Evolutionary conservation across 2,113 vertebrate genomes (phyloP).

Genomic region (Hemiscyllium ocellatum): DNA sequence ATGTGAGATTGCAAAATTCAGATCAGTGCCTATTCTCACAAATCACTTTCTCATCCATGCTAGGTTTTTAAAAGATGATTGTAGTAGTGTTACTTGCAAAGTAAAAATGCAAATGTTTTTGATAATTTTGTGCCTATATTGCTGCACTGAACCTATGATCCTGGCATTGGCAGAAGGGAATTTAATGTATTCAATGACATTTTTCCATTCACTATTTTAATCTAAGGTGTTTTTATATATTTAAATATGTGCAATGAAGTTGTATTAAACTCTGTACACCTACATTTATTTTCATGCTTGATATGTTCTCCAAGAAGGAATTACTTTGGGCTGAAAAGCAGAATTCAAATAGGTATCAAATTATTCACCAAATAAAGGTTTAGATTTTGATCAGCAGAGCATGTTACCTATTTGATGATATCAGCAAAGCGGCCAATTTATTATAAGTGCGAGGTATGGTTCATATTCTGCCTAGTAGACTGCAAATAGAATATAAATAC

Average conservation of each 20-base stretch:
- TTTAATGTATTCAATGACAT: background rate
- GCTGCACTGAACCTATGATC: background rate
- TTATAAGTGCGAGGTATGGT: background rate
- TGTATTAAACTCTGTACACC: background rate
- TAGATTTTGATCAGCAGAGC: background rate
- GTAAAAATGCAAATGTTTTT: background rate
- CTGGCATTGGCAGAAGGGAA: background rate
- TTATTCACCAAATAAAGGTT: background rate
- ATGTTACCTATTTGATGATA: too few species aligned
- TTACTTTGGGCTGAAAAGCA: background rate
- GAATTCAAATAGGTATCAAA: background rate
- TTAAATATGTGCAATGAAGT: background rate
- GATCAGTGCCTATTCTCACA: background rate
- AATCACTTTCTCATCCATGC: background rate
- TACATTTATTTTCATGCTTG: background rate
- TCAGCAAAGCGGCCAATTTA: background rate
- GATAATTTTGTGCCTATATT: background rate
- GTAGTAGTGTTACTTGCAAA: background rate
- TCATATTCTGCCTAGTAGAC: background rate
- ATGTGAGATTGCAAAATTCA: background rate
- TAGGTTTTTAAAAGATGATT: background rate
- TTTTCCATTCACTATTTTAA: background rate
- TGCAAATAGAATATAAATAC: background rate
- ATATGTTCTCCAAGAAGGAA: background rate
- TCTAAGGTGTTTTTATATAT: background rate